These are phyloP conservation scores for Phallusia fumigata DNA, from an alignment of 23 tunicate genomes.

Conservation along the genomic window DNA sequence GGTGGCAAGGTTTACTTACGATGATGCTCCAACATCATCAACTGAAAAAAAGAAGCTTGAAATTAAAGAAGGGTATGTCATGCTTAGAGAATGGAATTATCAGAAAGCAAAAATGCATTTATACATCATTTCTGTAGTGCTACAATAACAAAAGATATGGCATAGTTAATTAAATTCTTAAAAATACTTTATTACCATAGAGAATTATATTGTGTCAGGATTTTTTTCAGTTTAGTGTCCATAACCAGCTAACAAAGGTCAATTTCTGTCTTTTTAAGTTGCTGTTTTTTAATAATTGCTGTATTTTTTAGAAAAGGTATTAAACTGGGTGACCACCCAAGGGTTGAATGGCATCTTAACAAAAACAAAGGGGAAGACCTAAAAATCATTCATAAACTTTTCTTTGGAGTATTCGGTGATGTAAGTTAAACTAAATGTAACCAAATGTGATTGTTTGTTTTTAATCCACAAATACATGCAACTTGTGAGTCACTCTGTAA, in stretches of 20 bases:
- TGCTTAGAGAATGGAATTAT: background rate
- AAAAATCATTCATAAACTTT: slow-evolving; percentile 77
- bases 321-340: slow-evolving; percentile 57
- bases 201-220: too few species aligned
- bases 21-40: slow-evolving; percentile 47
- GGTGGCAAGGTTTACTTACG: slow-evolving; percentile 60
- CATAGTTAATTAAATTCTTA: background rate
- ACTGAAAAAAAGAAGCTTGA: slow-evolving; percentile 66
- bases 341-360: slow-evolving; percentile 68
- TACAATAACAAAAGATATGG: background rate
- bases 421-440: slow-evolving; percentile 29
- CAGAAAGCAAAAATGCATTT: background rate
- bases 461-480: too few species aligned
- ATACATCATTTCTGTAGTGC: too few species aligned
- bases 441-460: too few species aligned
- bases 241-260: too few species aligned
- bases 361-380: slow-evolving; percentile 67
- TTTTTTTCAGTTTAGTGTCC: too few species aligned
- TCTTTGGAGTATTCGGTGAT: slow-evolving; percentile 57
- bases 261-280: too few species aligned
- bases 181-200: too few species aligned
- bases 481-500: too few species aligned
- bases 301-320: slow-evolving; percentile 56
- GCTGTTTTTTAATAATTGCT: background rate
- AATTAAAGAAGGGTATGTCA: slow-evolving; percentile 61